Evolutionary conservation across 2,888 invertebrate species (phyloP), one percentile per base, ranked within the genome.

Genomic region (Myopa testacea): DNA sequence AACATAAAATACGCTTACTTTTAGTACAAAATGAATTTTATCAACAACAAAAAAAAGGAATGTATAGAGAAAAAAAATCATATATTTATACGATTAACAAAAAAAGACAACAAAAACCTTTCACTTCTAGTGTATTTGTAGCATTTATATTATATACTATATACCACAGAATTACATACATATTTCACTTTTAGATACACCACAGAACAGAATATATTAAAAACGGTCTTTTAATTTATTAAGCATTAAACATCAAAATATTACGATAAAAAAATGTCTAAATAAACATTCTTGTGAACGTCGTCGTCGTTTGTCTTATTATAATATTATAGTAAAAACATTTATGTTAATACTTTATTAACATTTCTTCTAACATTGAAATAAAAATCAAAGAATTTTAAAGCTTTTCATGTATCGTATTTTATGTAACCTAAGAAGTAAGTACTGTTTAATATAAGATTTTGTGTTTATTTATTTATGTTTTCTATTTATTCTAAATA

Each of bases 1-100:
- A 37, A 65, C 19, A 74, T 74, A 74, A 75, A 82, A 84, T 85
- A 84, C 85, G 85, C 84, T 84, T 85, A 85, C 83, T 85, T 83
- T 86, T 85, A 85, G 86, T 85, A 85, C 86, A 86, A 86, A 79
- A 58, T 40, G 40, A 75, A 75, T 75, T 65, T 75, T 67, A 75
- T 75, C 74, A 65, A 67, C 45, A 37, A 75, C 34, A 70, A 62
- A 67, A n/a, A 75, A 16, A 65, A 45, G 52, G 26, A 45, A 60
- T 14, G 19, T 40, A 63, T 62, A 34, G 40, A 45, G 62, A 62
- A 62, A 73, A 5, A 73, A 62, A 34, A 12, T 19, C 12, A 72
- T 16, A 40, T 19, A 60, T 26, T 40, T 69, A 69, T 50, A 40
- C 3, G 8, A 69, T 69, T 52, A 40, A 8, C 12, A 19, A 40